Evolutionary conservation across 2,797 vertebrate species (phyloP), one percentile per base, ranked within the genome.

Genomic region (Molothrus ater): DNA sequence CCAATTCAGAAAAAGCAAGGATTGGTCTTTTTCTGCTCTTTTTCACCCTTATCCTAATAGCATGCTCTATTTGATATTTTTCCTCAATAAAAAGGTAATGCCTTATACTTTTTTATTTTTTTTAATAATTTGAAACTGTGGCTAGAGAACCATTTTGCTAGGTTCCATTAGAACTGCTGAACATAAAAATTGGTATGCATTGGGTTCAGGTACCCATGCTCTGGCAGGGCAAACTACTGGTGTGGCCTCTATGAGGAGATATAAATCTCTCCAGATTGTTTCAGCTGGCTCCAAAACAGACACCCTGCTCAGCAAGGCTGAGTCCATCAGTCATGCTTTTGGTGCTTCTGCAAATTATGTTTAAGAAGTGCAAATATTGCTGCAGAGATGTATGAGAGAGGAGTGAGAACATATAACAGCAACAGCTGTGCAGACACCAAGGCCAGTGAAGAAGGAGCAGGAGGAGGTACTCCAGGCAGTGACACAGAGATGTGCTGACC

Each of bases 81-180:
- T 66, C 18, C 8, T 29, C 10, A 64, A 64, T 13, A 51, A 26
- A 2, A 71, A 34, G 4, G 5, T 40, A 31, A 10, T 0, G 0
- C 25, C 1, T 12, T 24, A 19, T 63, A 7, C 2, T 9, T 34
- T 22, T 36, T 28, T 31, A 8, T 2, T n/a, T 51, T 31, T 28
- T 36, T 9, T 1, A 60, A 24, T 26, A 40, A 57, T 13, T 45
- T 40, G 7, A 54, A 6, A 11, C 38, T 64, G 8, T 38, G 2
- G 1, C 13, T 63, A 36, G 9, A 29, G 17, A 53, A 24, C 0
- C 0, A 51, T 54, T 86, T 86, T 31, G 4, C 9, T 17, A 53
- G 2, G 2, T 22, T 79, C 17, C 5, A 9, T 56, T 61, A 38
- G 34, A 89, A 43, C 17, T 29, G 1, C 17, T 43, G 7, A 84